Percentiles rank a stretch among this genome's conserved stretches.
These are phyloP conservation scores for Arrhamphus sclerolepis DNA, from an alignment of 2,797 vertebrate genomes.

Conservation along the genomic window DNA sequence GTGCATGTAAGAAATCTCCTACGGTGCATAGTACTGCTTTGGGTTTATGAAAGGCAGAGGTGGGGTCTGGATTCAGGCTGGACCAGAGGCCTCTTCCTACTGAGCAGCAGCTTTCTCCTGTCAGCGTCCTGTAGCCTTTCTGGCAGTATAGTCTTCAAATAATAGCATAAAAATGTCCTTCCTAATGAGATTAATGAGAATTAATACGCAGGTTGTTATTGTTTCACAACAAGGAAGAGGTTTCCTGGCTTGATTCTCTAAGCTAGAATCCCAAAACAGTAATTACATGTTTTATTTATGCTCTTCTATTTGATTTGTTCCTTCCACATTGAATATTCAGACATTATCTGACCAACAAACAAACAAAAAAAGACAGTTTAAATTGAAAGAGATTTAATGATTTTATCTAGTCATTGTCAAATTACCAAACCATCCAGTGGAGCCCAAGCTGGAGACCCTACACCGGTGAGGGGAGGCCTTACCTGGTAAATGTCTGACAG, in stretches of 20 bases:
- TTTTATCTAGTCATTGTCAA: neutral
- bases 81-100: slow-evolving; percentile 42
- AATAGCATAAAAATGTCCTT: slow-evolving; percentile 8
- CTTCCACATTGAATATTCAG: neutral
- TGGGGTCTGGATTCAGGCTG: slow-evolving; percentile 45
- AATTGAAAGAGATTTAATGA: neutral
- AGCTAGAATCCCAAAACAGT: neutral
- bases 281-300: neutral
- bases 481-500: slow-evolving; percentile 99
- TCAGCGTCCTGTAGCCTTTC: slow-evolving; percentile 30
- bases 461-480: slow-evolving; percentile 58
- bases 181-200: slow-evolving; percentile 29
- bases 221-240: slow-evolving; percentile 11
- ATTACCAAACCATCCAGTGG: slow-evolving; percentile 11
- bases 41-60: slow-evolving; percentile 44
- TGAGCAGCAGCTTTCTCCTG: slow-evolving; percentile 37
- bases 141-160: slow-evolving; percentile 28
- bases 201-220: slow-evolving; percentile 17
- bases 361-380: no score
- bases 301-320: neutral
- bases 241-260: neutral
- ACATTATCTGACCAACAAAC: neutral
- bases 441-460: slow-evolving; percentile 33
- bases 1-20: slow-evolving; percentile 14
- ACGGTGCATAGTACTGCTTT: slow-evolving; percentile 31